phyloP scores from a whole-genome alignment of 2,113 vertebrate species.

The Otocyon megalotis region DNA sequence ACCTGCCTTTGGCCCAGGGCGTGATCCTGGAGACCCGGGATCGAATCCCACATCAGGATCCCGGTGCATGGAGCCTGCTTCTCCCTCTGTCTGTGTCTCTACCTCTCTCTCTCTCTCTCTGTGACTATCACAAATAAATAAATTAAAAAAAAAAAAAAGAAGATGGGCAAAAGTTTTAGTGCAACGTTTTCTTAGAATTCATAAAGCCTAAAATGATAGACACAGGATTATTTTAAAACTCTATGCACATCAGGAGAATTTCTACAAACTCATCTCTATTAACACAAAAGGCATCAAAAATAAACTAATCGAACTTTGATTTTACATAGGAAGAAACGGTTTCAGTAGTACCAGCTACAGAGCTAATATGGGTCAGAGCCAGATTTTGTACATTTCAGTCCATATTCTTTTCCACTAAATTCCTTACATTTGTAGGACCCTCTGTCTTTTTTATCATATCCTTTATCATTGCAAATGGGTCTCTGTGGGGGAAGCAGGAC shows the following conservation, averaged over 20 bases:
- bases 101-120: too few species aligned
- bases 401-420: background rate
- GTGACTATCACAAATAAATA: too few species aligned
- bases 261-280: slow-evolving; percentile 1
- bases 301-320: background rate
- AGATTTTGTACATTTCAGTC: background rate
- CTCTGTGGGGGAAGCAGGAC: background rate
- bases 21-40: too few species aligned
- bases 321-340: background rate
- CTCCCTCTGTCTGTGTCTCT: too few species aligned
- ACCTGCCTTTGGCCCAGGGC: too few species aligned
- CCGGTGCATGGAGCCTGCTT: too few species aligned
- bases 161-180: background rate
- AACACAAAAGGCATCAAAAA: slow-evolving; percentile 20
- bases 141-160: too few species aligned
- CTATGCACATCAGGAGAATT: background rate
- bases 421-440: background rate
- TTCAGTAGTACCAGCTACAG: background rate
- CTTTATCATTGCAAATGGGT: background rate
- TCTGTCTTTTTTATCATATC: background rate
- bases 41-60: too few species aligned
- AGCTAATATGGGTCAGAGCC: background rate
- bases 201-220: background rate
- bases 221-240: background rate
- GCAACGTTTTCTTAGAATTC: background rate